Conservation (phyloP, 2,888 invertebrate genomes). For the Marronus borbonicus region DNA sequence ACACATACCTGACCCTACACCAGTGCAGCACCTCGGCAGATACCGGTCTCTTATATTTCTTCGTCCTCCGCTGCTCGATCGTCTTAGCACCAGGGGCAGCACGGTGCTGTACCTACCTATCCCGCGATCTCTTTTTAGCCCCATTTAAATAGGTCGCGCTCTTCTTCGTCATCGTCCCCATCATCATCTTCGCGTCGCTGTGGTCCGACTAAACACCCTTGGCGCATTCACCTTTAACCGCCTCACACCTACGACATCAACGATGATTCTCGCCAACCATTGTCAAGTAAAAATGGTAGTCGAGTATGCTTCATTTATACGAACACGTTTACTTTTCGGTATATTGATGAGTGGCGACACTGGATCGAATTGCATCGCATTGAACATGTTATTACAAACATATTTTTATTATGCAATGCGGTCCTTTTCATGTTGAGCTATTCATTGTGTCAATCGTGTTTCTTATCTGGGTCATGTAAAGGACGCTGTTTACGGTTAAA, state of each 20-base stretch:
- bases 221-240: constrained; percentile 54
- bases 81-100: constrained; percentile 37
- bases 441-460: too few relatives aligned
- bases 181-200: constrained; percentile 40
- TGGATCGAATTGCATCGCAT: too few relatives aligned
- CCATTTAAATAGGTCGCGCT: constrained; percentile 16
- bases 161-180: constrained; percentile 27
- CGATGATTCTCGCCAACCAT: constrained; percentile 51
- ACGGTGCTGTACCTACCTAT: constrained; percentile 9
- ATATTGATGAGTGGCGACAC: neutral
- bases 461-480: too few relatives aligned
- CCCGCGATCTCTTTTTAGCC: constrained; percentile 30
- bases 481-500: too few relatives aligned
- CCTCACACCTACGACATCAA: constrained; percentile 52
- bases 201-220: constrained; percentile 50
- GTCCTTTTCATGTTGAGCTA: too few relatives aligned
- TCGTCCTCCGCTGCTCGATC: constrained; percentile 40
- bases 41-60: constrained; percentile 56
- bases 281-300: constrained; percentile 47
- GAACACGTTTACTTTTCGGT: constrained; percentile 28
- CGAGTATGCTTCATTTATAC: constrained; percentile 45
- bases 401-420: too few relatives aligned
- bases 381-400: too few relatives aligned
- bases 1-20: constrained; percentile 58
- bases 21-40: constrained; percentile 53